phyloP scores from a whole-genome alignment of 1,140 invertebrate genomes.

The Mactra quadrangularis region DNA sequence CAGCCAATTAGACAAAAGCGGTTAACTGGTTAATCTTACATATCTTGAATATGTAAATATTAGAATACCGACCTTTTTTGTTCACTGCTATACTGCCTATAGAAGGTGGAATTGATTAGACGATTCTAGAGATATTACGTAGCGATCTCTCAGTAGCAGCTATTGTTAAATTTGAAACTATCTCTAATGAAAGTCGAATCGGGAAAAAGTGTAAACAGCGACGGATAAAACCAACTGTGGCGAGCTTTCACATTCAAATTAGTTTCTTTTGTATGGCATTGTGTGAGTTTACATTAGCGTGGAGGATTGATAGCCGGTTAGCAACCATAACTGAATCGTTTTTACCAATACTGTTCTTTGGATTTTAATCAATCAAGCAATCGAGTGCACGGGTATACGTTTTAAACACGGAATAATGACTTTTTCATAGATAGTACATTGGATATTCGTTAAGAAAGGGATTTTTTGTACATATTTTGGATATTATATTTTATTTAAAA shows the following conservation, averaged over 20 bases:
- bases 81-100: slow-evolving; percentile 15
- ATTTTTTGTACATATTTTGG: slow-evolving; percentile 26
- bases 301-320: slow-evolving; percentile 43
- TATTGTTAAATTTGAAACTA: slow-evolving; percentile 34
- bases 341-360: slow-evolving; percentile 41
- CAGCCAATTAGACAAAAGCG: slow-evolving; percentile 51
- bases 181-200: slow-evolving; percentile 52
- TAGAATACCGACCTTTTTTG: slow-evolving; percentile 35
- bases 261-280: slow-evolving; percentile 49
- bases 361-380: slow-evolving; percentile 41
- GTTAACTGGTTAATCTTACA: background rate
- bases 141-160: slow-evolving; percentile 16
- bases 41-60: slow-evolving; percentile 31
- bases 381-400: slow-evolving; percentile 22
- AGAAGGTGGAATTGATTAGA: slow-evolving; percentile 3
- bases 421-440: slow-evolving; percentile 6
- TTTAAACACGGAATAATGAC: slow-evolving; percentile 52
- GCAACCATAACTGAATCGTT: slow-evolving; percentile 31
- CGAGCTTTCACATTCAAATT: slow-evolving; percentile 58
- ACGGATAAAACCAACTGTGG: slow-evolving; percentile 40
- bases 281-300: slow-evolving; percentile 49
- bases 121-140: slow-evolving; percentile 23
- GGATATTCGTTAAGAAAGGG: background rate
- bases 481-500: background rate
- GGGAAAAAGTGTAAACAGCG: slow-evolving; percentile 44